Evolutionary conservation across 2,797 vertebrate genomes (phyloP).

Genomic region (Trichosurus vulpecula): DNA sequence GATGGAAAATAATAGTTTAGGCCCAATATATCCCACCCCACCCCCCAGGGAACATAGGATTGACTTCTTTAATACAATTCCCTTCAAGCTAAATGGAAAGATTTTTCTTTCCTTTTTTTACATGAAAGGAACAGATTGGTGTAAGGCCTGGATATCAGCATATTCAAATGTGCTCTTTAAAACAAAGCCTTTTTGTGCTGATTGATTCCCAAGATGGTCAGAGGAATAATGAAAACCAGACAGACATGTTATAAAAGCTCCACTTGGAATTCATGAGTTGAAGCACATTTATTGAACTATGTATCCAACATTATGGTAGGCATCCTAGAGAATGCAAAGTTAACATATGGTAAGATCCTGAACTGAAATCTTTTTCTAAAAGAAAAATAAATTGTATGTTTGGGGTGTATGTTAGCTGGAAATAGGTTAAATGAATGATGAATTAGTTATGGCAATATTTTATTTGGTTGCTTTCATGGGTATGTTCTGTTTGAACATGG

Average conservation of each 20-base stretch:
- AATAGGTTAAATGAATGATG: not conserved
- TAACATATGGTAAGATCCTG: too few relatives aligned
- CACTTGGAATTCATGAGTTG: too few relatives aligned
- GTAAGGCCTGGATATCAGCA: not conserved
- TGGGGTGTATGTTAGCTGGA: not conserved
- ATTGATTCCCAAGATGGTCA: not conserved
- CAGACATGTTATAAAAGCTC: too few relatives aligned
- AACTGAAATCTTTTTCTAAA: not conserved
- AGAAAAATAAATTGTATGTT: not conserved
- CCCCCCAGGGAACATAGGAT: not conserved
- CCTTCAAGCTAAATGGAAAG: not conserved
- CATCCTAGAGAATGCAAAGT: too few relatives aligned
- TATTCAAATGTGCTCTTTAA: not conserved
- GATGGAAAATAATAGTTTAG: not conserved
- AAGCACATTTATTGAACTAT: too few relatives aligned
- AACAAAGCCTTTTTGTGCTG: not conserved
- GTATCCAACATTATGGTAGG: too few relatives aligned
- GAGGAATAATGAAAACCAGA: too few relatives aligned
- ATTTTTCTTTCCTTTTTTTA: not conserved
- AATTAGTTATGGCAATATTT: not conserved
- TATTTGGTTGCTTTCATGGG: not conserved
- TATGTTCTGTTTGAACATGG: not conserved
- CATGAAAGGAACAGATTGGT: not conserved
- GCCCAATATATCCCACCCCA: too few relatives aligned
- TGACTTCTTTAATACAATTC: not conserved